Percentiles rank a stretch among this genome's conserved stretches.
phyloP scores from a whole-genome alignment of 2,888 invertebrate genomes.

The Isotomurus palustris region DNA sequence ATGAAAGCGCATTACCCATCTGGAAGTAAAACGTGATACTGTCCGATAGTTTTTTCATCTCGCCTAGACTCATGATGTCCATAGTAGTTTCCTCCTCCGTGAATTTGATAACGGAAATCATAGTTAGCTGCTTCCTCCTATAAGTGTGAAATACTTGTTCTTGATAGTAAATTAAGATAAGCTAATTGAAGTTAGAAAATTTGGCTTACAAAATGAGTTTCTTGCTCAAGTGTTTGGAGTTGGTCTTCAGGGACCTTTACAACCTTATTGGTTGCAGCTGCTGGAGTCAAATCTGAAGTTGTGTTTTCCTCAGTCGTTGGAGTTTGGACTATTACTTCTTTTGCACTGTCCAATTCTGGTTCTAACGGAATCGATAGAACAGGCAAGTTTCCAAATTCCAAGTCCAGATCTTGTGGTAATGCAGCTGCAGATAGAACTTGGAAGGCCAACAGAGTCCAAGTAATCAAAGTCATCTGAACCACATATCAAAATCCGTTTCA shows the following conservation, averaged over 20 bases:
- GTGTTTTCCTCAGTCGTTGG: no score
- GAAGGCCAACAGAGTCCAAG: no score
- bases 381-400: no score
- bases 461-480: no score
- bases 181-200: not conserved
- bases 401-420: no score
- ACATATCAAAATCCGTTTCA: no score
- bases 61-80: constrained; percentile 35
- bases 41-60: constrained; percentile 27
- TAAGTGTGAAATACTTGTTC: not conserved
- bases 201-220: not conserved
- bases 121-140: constrained; percentile 37
- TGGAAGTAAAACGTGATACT: constrained; percentile 37
- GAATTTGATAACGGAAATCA: constrained; percentile 39
- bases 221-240: not conserved
- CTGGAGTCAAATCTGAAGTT: no score
- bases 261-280: not conserved
- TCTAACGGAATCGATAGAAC: no score
- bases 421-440: no score
- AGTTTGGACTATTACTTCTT: no score
- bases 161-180: not conserved
- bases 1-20: constrained; percentile 18
- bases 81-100: constrained; percentile 36
- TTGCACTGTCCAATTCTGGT: no score
- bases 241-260: not conserved